Evolutionary conservation across 2,113 vertebrate species (phyloP), one percentile per base, ranked within the genome.

Genomic region (Gopherus flavomarginatus): DNA sequence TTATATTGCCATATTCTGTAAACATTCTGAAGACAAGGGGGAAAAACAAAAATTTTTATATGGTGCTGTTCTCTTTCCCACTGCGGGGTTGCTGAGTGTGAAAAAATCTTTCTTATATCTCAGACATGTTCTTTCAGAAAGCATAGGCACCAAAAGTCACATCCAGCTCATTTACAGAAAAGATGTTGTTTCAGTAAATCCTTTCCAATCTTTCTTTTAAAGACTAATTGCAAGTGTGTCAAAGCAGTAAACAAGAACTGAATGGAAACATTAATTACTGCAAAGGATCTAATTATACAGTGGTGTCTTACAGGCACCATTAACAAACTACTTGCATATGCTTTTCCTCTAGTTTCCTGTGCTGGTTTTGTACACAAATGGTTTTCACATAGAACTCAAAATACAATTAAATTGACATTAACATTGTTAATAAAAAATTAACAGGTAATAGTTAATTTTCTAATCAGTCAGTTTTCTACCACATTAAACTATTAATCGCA

Each of bases 221-320:
- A 80, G 90, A 77, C 7, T 49, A 88, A 92, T 75, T 78, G 50
- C n/a, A 89, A 57, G 57, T 86, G 31, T 83, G 80, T 93, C 82
- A 95, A 47, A 80, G 94, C 42, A 89, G 90, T 87, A 94, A 78
- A 59, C 56, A 35, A 56, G 31, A 62, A 59, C 54, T 19, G 69
- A 93, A 90, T 81, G 38, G 92, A 72, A 92, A 22, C 42, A 52
- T 83, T 80, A 89, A 90, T 96, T 95, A 95, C 79, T 86, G 91
- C 87, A 65, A 89, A 90, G 69, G 75, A 81, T 75, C 80, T 92
- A 81, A 93, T 96, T 94, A 81, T 81, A 81, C 69, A 69, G 42
- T 81, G 86, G 49, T 96, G 90, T 89, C 84, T 92, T 88, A 83
- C 10, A 44, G 31, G 82, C 94, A 49, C 47, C 8, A 1, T 85